Evolutionary conservation across 2,888 invertebrate species (phyloP), one percentile per base, ranked within the genome.

Genomic region (Penaeus monodon): DNA sequence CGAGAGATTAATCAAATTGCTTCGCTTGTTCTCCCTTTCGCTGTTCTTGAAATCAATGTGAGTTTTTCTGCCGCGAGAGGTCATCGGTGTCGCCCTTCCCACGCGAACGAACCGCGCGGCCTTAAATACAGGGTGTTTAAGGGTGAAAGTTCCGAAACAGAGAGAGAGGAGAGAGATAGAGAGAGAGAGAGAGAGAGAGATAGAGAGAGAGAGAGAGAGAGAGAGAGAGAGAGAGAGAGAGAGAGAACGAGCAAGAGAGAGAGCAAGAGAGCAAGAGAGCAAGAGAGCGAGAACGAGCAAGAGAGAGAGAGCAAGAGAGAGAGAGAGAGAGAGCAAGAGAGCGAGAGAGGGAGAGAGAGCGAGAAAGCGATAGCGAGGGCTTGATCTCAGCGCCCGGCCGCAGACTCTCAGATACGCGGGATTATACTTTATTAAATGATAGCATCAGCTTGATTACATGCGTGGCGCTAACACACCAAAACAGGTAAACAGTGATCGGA

Each of bases 371-470:
- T 29, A 74, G 38, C 38, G 74, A 33, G 38, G 74, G 8, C 74
- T 38, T 49, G 57, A 57, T 57, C 57, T 14, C 57, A 57, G 17
- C 57, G 57, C 57, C 12, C 57, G 57, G 17, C 57, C 57, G 20
- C 57, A 57, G 57, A 17, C 57, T 57, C 57, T 17, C 57, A 57
- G 81, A 81, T 49, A 73, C n/a, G 73, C 57, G 81, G 29, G 70
- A 57, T 81, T 81, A 81, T 81, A 81, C 81, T 81, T 70, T 81
- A 74, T 27, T 63, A 74, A 70, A 73, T 66, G 65, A 65, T 65
- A 29, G n/a, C 44, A 81, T 63, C 63, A 24, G 57, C 74, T 64
- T 64, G 74, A 82, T 73, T 82, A 70, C 63, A 74, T 38, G 17
- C 63, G 44, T 63, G 82, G 64, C 57, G 82, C 82, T 63, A n/a